Conservation (phyloP, 2,797 vertebrate species). For the Mus caroli region DNA sequence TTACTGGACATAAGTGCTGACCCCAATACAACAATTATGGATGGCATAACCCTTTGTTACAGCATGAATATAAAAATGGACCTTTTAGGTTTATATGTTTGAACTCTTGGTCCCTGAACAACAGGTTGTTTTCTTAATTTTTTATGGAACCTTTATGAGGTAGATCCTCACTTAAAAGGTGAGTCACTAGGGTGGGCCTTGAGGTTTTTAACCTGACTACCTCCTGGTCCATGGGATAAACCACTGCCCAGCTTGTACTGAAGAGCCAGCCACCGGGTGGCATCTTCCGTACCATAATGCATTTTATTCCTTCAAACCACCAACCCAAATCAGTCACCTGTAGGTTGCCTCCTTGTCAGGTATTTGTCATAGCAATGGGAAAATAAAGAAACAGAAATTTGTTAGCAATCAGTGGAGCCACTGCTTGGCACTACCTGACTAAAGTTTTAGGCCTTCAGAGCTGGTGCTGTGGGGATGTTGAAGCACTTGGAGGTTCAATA, state of each 20-base stretch:
- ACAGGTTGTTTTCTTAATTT: not conserved
- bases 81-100: not conserved
- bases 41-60: not conserved
- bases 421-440: not conserved
- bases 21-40: not conserved
- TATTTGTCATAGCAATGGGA: not conserved
- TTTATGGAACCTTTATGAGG: not conserved
- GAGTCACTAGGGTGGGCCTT: not conserved
- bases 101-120: not conserved
- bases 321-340: not conserved
- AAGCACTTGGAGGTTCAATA: not conserved
- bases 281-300: not conserved
- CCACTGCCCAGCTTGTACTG: not conserved
- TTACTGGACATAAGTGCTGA: not conserved
- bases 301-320: not conserved
- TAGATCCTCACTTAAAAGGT: not conserved
- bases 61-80: not conserved
- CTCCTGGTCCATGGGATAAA: not conserved
- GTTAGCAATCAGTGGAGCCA: not conserved
- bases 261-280: not conserved
- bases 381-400: not conserved
- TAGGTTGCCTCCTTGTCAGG: not conserved
- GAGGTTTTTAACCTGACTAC: not conserved
- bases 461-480: not conserved
- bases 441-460: not conserved